Evolutionary conservation across 2,113 vertebrate genomes (phyloP), one percentile per base, ranked within the genome.

Genomic region (Hippocampus zosterae): DNA sequence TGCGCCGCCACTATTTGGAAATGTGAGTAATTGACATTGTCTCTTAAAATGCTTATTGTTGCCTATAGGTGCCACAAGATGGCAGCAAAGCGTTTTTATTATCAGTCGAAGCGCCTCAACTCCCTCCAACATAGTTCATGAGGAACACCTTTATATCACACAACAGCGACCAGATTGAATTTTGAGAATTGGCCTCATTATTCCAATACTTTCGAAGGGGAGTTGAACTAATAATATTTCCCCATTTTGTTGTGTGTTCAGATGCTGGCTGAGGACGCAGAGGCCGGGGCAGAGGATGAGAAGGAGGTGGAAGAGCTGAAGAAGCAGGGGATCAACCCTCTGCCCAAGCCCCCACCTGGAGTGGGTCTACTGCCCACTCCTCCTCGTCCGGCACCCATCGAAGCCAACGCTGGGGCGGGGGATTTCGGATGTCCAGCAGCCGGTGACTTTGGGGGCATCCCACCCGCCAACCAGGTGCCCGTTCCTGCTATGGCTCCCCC

Each of bases 221-320:
- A 25, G 41, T 44, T 29, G 44, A 25, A 18, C 8, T 48, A 23
- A n/a, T 44, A n/a, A 65, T 42, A 23, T 23, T 37, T 44, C 37
- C 19, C 27, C 5, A 2, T 25, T 8, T 48, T 67, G 57, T 74
- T 63, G 6, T 67, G 69, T 7, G 46, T 2, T 29, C 23, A 97
- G 95, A 97, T 98, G 94, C 52, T 98, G 78, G 95, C 94, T 0
- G 95, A 97, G 0, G 96, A 97, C 1, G 96, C 96, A 0, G 96
- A 98, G 78, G 96, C 96, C 0, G 95, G 96, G 1, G 96, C 96
- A 0, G 96, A 98, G 78, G 96, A 98, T 0, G 96, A 98, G 80
- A 98, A 97, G 79, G 96, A 98, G 70, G 95, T 98, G 1, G 96
- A 98, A 74, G 96, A 98, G 65, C 85, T 98, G n/a, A 98, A 97